phyloP scores from a whole-genome alignment of 2,888 invertebrate genomes.

The Caenorhabditis zanzibari region DNA sequence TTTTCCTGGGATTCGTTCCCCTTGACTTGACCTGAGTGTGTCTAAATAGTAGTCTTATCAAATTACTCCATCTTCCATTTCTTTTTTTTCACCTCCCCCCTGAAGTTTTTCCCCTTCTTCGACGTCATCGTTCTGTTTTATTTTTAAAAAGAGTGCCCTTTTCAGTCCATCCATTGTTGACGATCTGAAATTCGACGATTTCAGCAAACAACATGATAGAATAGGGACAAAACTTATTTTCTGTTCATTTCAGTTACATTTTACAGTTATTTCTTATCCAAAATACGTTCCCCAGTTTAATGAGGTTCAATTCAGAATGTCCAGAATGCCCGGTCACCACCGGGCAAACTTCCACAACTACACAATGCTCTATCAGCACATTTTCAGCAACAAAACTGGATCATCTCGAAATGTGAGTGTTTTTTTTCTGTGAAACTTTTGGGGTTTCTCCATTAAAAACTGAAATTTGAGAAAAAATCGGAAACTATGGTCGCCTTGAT shows the following conservation, averaged over 20 bases:
- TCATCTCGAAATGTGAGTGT: conserved; percentile 35
- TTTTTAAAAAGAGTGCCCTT: conserved; percentile 17
- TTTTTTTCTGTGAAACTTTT: not conserved
- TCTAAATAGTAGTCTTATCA: conserved; percentile 37
- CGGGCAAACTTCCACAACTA: conserved; percentile 40
- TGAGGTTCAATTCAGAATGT: conserved; percentile 5
- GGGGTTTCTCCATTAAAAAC: not conserved
- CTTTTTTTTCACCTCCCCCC: conserved; percentile 1
- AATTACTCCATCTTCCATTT: conserved; percentile 47
- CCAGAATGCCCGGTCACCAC: conserved; percentile 16
- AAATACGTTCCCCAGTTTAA: not conserved
- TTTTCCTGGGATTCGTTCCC: conserved; percentile 2
- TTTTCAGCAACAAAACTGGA: conserved; percentile 43
- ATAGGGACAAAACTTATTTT: conserved; percentile 1
- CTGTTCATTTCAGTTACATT: conserved; percentile 5
- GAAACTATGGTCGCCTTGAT: too few species aligned
- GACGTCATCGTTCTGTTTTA: conserved; percentile 15
- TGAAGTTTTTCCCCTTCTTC: not conserved
- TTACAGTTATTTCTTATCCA: not conserved
- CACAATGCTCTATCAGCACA: conserved; percentile 42
- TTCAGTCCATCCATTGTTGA: conserved; percentile 14
- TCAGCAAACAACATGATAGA: conserved; percentile 28
- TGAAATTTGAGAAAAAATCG: not conserved
- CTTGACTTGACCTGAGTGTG: conserved; percentile 18
- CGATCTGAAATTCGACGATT: conserved; percentile 41